Conservation (phyloP, 2,113 vertebrate genomes). For the Prunella himalayana region DNA sequence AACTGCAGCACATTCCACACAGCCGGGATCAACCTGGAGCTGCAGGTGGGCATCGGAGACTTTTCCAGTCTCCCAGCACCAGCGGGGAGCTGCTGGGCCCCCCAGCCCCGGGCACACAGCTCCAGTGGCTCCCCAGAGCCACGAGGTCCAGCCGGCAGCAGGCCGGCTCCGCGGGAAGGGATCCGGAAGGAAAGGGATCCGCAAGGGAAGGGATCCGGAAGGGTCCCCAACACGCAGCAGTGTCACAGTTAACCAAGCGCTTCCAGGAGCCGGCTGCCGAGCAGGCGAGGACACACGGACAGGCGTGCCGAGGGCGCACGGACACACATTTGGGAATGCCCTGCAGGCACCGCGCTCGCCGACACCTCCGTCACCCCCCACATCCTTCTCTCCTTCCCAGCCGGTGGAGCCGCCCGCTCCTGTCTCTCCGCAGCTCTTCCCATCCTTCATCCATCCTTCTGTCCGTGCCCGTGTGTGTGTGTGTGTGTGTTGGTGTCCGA, state of each 20-base stretch:
- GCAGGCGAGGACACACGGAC: background rate
- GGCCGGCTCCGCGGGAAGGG: background rate
- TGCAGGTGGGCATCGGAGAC: background rate
- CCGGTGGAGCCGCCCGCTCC: constrained; percentile 7
- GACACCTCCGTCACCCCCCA: background rate
- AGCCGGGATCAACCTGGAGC: background rate
- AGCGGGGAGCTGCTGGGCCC: background rate
- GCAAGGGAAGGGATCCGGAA: fast-evolving
- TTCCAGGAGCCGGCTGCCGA: background rate
- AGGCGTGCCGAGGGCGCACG: background rate
- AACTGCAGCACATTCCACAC: background rate
- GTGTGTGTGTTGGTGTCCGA: background rate
- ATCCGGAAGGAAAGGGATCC: fast-evolving
- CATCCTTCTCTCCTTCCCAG: constrained; percentile 63
- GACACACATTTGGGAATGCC: background rate
- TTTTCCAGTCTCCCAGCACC: background rate
- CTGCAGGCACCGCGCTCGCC: fast-evolving
- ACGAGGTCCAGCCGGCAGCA: background rate
- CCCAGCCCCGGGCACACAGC: fast-evolving
- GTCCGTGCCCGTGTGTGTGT: background rate
- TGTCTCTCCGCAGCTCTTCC: constrained; percentile 38
- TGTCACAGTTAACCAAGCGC: fast-evolving
- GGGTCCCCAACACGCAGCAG: background rate
- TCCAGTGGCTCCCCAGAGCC: background rate
- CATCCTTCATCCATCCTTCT: background rate